These are phyloP conservation scores for Gymnorhina tibicen DNA, from an alignment of 2,113 vertebrate genomes.

Conservation along the genomic window DNA sequence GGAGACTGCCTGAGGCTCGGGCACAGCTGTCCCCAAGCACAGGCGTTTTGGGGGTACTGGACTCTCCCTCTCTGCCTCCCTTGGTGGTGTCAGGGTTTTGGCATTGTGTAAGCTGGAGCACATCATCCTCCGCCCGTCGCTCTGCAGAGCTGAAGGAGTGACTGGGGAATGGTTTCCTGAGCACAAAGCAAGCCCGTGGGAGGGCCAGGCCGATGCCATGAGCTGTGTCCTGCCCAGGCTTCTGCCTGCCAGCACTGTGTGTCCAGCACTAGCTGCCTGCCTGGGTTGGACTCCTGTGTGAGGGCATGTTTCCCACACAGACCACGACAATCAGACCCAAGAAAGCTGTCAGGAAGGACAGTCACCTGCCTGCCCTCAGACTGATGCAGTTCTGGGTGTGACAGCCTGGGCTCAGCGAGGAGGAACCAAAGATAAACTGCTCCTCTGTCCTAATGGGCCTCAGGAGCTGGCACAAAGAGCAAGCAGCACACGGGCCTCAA, in stretches of 20 bases:
- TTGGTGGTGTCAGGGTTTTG: background rate
- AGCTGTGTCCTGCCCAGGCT: background rate
- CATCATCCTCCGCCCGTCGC: accelerated
- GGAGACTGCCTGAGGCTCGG: background rate
- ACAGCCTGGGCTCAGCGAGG: background rate
- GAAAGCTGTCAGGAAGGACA: background rate
- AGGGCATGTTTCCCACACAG: accelerated
- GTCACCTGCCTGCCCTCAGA: background rate
- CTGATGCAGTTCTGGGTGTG: background rate
- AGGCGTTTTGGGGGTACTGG: background rate
- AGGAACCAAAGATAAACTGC: background rate
- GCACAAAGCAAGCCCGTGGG: background rate
- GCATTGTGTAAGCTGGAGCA: background rate
- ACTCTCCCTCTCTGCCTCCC: background rate
- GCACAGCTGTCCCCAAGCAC: background rate
- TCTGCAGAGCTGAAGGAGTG: background rate
- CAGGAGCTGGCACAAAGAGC: background rate
- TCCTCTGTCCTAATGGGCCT: background rate
- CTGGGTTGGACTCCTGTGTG: background rate
- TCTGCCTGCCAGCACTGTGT: accelerated
- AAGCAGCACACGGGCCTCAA: background rate
- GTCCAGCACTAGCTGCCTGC: background rate
- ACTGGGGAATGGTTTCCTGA: background rate
- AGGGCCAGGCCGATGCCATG: background rate
- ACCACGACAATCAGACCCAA: background rate